phyloP scores from a whole-genome alignment of 2,888 invertebrate genomes.

The Malacosoma neustria region DNA sequence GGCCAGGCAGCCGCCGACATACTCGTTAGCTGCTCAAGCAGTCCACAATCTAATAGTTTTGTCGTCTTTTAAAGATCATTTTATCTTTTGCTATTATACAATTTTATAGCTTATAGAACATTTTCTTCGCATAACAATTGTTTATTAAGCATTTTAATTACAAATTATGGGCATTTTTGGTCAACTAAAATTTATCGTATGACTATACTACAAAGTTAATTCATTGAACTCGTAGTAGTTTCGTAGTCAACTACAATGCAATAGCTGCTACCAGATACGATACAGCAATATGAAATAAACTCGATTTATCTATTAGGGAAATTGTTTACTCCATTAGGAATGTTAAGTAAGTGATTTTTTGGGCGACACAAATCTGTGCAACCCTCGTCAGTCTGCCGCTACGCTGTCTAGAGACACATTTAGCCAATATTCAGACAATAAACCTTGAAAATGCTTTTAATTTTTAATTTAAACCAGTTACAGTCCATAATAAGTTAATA shows the following conservation, averaged over 20 bases:
- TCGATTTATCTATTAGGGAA: neutral
- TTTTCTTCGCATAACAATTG: no score
- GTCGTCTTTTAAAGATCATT: constrained; percentile 44
- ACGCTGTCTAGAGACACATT: constrained; percentile 16
- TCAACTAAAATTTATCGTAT: no score
- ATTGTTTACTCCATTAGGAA: constrained; percentile 5
- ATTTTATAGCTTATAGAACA: no score
- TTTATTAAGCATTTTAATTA: no score
- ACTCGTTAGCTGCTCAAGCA: constrained; percentile 48
- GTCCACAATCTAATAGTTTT: constrained; percentile 55
- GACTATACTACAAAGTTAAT: no score
- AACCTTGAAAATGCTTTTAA: constrained; percentile 17
- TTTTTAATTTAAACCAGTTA: no score
- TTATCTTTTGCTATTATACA: no score
- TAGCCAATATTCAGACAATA: constrained; percentile 22
- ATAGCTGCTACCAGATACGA: neutral
- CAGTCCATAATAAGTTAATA: no score
- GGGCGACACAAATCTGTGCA: constrained; percentile 19
- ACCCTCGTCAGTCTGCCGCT: constrained; percentile 22
- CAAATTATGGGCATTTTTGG: no score
- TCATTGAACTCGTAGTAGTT: neutral
- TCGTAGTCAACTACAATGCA: neutral
- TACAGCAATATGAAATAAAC: no score
- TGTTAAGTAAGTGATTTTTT: constrained; percentile 16
- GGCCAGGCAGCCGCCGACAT: constrained; percentile 40